Percentiles rank a stretch among this genome's conserved stretches.
These are phyloP conservation scores for Vanacampus margaritifer DNA, from an alignment of 2,113 vertebrate genomes.

Conservation along the genomic window DNA sequence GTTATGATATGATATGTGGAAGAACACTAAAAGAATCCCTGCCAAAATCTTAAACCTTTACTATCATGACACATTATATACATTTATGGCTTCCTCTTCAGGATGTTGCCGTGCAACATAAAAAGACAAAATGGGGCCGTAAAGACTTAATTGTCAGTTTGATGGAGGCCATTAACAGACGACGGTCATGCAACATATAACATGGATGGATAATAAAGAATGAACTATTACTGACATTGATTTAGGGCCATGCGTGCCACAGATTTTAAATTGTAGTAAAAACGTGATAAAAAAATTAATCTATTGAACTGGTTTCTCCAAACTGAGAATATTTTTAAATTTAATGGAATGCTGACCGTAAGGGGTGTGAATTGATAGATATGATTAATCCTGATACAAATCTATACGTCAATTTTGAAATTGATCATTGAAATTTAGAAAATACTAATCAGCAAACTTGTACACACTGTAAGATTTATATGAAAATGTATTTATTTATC, in stretches of 20 bases:
- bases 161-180: background rate
- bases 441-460: too few relatives aligned
- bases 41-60: background rate
- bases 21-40: background rate
- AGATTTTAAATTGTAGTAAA: background rate
- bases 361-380: too few relatives aligned
- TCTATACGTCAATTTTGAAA: too few relatives aligned
- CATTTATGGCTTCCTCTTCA: background rate
- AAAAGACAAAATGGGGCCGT: background rate
- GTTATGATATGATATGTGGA: background rate
- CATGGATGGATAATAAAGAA: background rate
- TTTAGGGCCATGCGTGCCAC: background rate
- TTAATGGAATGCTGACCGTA: too few relatives aligned
- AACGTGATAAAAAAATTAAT: background rate
- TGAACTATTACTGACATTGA: background rate
- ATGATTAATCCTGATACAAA: too few relatives aligned
- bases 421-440: too few relatives aligned
- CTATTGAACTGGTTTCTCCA: background rate
- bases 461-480: too few relatives aligned
- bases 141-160: conserved; percentile 5
- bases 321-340: background rate
- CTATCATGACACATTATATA: background rate
- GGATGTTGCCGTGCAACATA: background rate
- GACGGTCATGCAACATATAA: background rate
- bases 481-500: too few relatives aligned